phyloP scores from a whole-genome alignment of 2,888 invertebrate genomes.

The Alitta virens region DNA sequence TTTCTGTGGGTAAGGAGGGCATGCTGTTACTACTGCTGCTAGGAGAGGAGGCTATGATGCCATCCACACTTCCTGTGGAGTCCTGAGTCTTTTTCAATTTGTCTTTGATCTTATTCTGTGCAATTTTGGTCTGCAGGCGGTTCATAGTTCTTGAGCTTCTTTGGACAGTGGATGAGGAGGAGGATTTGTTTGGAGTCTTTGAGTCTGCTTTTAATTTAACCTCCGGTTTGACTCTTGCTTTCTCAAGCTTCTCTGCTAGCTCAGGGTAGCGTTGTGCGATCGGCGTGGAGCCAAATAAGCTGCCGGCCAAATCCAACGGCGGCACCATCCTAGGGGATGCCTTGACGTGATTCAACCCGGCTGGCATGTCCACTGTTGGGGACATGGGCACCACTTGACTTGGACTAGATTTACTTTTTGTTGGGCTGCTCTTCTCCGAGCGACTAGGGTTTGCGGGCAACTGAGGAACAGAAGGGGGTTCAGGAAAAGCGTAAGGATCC shows the following conservation, averaged over 20 bases:
- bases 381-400: neutral
- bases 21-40: neutral
- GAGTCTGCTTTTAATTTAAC: conserved; percentile 11
- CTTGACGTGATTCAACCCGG: neutral
- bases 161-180: conserved; percentile 27
- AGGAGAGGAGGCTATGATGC: conserved; percentile 2
- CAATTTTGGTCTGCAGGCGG: conserved; percentile 56
- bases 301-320: neutral
- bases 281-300: conserved; percentile 8
- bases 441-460: neutral
- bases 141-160: conserved; percentile 55
- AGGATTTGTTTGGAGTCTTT: neutral
- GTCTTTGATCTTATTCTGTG: conserved; percentile 56
- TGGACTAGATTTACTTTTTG: neutral
- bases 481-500: conserved; percentile 27
- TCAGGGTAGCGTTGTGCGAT: conserved; percentile 52
- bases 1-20: conserved; percentile 7
- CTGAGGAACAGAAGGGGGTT: neutral
- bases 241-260: conserved; percentile 51
- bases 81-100: conserved; percentile 45
- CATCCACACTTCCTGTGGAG: conserved; percentile 5
- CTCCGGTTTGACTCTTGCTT: conserved; percentile 41
- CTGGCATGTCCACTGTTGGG: neutral
- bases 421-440: neutral
- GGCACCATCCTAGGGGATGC: neutral